phyloP scores from a whole-genome alignment of 2,113 vertebrate species.

The Nycticebus coucang region DNA sequence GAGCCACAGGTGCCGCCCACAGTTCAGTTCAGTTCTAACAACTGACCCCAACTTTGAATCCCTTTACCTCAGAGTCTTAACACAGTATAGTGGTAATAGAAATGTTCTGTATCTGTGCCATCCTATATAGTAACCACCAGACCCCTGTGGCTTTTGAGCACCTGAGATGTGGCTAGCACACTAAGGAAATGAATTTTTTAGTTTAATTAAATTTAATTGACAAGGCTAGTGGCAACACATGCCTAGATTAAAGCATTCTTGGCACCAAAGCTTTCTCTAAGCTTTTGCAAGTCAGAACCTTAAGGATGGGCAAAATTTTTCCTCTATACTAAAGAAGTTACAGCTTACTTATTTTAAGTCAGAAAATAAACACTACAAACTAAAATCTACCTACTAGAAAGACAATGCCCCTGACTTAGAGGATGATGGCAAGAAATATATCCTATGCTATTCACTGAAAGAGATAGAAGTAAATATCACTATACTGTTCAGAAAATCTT shows the following conservation, averaged over 20 bases:
- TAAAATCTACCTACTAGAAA: neutral
- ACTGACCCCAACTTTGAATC: neutral
- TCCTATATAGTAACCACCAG: neutral
- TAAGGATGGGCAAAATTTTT: neutral
- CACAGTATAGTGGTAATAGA: neutral
- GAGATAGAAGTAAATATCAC: neutral
- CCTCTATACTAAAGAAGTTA: neutral
- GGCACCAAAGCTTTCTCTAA: neutral
- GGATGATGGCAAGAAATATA: neutral
- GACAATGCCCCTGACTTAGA: neutral
- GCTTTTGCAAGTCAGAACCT: neutral
- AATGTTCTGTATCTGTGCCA: neutral
- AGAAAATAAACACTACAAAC: conserved; percentile 12
- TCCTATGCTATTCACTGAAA: neutral
- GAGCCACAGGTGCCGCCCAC: too few species aligned
- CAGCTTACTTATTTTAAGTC: neutral
- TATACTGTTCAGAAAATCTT: neutral
- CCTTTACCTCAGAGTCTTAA: neutral
- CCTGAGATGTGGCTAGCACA: neutral
- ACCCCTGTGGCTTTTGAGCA: neutral
- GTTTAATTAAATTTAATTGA: conserved; percentile 20
- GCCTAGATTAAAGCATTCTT: too few species aligned
- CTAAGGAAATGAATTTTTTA: neutral
- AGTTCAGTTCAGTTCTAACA: neutral
- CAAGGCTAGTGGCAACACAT: neutral